Percentiles rank a stretch among this genome's conserved stretches.
These are phyloP conservation scores for Drosophila subobscura DNA, from an alignment of 1,140 invertebrate genomes.

Conservation along the genomic window DNA sequence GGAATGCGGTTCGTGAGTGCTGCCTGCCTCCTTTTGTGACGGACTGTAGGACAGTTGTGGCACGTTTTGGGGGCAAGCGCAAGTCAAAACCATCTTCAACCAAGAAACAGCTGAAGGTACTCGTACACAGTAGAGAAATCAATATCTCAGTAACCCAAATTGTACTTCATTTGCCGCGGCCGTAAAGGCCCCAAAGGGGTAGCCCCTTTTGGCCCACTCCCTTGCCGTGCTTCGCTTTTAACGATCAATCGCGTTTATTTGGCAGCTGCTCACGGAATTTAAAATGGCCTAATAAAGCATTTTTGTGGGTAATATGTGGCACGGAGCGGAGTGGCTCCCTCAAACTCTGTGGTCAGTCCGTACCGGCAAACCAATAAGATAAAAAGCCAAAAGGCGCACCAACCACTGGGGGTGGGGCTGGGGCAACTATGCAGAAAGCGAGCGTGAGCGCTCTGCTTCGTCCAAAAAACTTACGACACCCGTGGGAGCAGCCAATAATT, in stretches of 20 bases:
- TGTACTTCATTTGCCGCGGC: too few species aligned
- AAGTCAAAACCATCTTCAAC: too few species aligned
- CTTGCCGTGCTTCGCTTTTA: constrained; percentile 36
- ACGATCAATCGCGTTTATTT: constrained; percentile 67
- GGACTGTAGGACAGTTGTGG: neutral
- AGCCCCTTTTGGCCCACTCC: constrained; percentile 9
- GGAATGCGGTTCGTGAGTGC: constrained; percentile 14
- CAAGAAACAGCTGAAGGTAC: too few species aligned
- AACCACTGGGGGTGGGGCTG: neutral
- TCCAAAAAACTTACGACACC: constrained; percentile 74
- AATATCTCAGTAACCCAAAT: too few species aligned
- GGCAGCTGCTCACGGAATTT: constrained; percentile 65
- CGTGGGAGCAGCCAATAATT: constrained; percentile 82
- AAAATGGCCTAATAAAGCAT: constrained; percentile 62
- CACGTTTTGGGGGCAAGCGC: neutral
- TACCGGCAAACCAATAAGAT: constrained; percentile 66
- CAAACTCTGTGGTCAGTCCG: constrained; percentile 70
- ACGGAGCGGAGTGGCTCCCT: neutral
- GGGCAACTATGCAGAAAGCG: constrained; percentile 64
- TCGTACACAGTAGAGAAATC: too few species aligned
- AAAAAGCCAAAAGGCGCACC: constrained; percentile 45
- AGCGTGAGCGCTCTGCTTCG: constrained; percentile 27
- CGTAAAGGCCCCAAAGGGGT: constrained; percentile 6
- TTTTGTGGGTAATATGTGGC: constrained; percentile 41
- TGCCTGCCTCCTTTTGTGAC: neutral